A percentile compares a stretch with the other conserved stretches of the same genome.
phyloP scores from a whole-genome alignment of 2,797 vertebrate species.

The Muscicapa comitata region DNA sequence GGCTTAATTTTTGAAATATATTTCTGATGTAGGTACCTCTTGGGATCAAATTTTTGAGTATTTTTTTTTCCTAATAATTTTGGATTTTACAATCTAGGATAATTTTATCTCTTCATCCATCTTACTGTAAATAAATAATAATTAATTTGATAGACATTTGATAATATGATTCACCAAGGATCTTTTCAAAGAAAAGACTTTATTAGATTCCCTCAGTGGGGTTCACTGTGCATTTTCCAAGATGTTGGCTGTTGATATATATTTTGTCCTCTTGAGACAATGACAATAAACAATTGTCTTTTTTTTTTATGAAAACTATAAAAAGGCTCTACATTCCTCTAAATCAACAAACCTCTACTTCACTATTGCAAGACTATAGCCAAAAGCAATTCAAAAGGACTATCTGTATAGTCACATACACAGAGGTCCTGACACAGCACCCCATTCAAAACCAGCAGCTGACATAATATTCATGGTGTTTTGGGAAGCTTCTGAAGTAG shows the following conservation, averaged over 20 bases:
- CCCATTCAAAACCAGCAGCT: neutral
- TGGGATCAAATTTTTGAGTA: neutral
- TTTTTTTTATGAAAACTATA: neutral
- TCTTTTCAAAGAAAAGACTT: neutral
- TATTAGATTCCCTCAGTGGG: neutral
- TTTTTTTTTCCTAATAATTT: neutral
- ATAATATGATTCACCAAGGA: neutral
- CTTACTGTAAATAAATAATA: neutral
- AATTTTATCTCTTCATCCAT: neutral
- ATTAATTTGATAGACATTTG: neutral
- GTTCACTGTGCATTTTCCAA: neutral
- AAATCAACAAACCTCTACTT: neutral
- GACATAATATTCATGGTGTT: accelerated
- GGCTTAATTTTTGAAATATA: neutral
- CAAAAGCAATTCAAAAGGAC: neutral
- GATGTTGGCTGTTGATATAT: accelerated
- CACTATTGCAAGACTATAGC: neutral
- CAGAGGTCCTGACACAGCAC: accelerated
- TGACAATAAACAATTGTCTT: accelerated
- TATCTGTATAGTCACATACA: accelerated
- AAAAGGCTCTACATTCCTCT: neutral
- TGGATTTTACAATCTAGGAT: neutral
- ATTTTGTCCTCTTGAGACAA: neutral
- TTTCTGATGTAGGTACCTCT: neutral
- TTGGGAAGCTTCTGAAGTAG: neutral